These are phyloP conservation scores for Anaspis maculata DNA, from an alignment of 2,888 invertebrate species.

Conservation along the genomic window DNA sequence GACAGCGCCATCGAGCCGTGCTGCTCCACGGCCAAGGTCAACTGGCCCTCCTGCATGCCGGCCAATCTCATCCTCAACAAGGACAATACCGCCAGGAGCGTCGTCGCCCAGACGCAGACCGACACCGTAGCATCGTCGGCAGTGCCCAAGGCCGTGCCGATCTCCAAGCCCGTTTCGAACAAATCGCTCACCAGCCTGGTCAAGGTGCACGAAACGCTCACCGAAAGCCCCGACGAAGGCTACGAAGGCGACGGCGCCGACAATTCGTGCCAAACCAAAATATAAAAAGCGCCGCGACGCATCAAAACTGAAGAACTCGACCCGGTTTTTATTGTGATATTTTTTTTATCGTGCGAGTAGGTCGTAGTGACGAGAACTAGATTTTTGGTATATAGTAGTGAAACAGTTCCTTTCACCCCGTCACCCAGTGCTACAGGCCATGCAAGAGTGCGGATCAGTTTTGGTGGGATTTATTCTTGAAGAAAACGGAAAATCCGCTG, in stretches of 20 bases:
- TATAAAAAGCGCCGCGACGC: too few relatives aligned
- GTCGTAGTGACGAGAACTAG: too few relatives aligned
- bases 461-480: too few relatives aligned
- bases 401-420: too few relatives aligned
- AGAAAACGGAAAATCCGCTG: too few relatives aligned
- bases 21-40: slow-evolving; percentile 32
- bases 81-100: slow-evolving; percentile 49
- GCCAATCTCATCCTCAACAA: slow-evolving; percentile 21
- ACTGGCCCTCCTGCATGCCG: slow-evolving; percentile 49
- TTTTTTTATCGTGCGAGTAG: too few relatives aligned
- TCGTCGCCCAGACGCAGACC: slow-evolving; percentile 52
- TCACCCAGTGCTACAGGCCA: too few relatives aligned
- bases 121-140: too few relatives aligned
- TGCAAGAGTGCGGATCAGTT: too few relatives aligned
- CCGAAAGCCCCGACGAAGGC: slow-evolving; percentile 56
- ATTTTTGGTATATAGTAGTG: too few relatives aligned
- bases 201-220: slow-evolving; percentile 39
- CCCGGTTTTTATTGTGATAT: slow-evolving; percentile 9
- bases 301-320: slow-evolving; percentile 1
- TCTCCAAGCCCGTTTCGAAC: slow-evolving; percentile 19
- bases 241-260: slow-evolving; percentile 62
- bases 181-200: slow-evolving; percentile 13
- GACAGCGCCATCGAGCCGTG: slow-evolving; percentile 21
- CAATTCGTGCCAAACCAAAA: slow-evolving; percentile 11
- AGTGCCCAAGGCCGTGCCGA: slow-evolving; percentile 10